phyloP scores from a whole-genome alignment of 2,888 invertebrate species.

The Volucella inflata region DNA sequence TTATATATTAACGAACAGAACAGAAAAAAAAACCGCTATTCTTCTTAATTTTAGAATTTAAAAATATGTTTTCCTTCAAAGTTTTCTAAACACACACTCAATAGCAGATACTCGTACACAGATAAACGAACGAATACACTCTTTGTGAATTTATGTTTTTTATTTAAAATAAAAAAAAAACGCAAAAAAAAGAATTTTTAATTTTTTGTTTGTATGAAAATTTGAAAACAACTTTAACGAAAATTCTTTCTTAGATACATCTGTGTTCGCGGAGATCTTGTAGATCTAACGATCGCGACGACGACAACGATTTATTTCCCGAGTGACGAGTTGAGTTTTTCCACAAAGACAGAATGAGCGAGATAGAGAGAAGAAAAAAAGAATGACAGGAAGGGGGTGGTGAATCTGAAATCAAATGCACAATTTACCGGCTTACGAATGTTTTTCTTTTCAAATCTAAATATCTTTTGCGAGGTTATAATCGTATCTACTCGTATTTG shows the following conservation, averaged over 20 bases:
- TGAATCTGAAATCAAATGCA: slow-evolving; percentile 46
- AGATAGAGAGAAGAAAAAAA: neutral
- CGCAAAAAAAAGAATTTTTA: neutral
- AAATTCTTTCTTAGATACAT: slow-evolving; percentile 50
- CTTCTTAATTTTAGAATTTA: slow-evolving; percentile 59
- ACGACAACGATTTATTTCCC: slow-evolving; percentile 5
- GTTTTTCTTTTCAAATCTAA: slow-evolving; percentile 26
- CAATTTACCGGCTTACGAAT: slow-evolving; percentile 48
- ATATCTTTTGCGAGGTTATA: slow-evolving; percentile 45
- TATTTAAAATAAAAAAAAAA: slow-evolving; percentile 16
- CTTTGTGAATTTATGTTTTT: slow-evolving; percentile 29
- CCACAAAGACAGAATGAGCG: slow-evolving; percentile 23
- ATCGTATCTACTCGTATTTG: slow-evolving; percentile 58
- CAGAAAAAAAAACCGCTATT: slow-evolving; percentile 48
- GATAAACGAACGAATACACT: slow-evolving; percentile 45
- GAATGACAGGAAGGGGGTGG: neutral
- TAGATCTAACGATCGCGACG: slow-evolving; percentile 13
- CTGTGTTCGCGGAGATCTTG: neutral
- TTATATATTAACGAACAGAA: slow-evolving; percentile 51
- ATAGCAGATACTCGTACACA: slow-evolving; percentile 1
- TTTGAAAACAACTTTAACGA: neutral
- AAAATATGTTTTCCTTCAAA: slow-evolving; percentile 37
- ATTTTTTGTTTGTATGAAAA: slow-evolving; percentile 54
- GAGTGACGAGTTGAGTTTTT: slow-evolving; percentile 12
- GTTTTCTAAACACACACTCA: slow-evolving; percentile 38